Evolutionary conservation across 2,888 invertebrate species (phyloP).

Genomic region (Nebria salina): DNA sequence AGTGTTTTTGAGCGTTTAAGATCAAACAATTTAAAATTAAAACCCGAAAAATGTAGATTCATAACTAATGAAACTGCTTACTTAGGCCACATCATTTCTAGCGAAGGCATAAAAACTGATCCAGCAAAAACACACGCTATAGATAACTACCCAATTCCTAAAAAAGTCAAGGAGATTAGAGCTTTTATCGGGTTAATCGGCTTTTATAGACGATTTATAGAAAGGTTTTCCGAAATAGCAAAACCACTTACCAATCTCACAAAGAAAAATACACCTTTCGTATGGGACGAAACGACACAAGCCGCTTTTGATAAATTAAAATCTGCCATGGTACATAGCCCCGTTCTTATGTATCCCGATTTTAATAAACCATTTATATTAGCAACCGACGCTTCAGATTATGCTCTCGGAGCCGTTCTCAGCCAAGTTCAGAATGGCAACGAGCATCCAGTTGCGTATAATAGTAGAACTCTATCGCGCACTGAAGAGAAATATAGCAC

Average conservation of each 20-base stretch:
- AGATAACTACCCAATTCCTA: constrained; percentile 43
- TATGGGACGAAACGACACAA: constrained; percentile 34
- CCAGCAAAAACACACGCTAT: constrained; percentile 44
- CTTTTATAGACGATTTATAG: constrained; percentile 29
- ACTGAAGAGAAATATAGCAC: constrained; percentile 45
- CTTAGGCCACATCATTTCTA: constrained; percentile 48
- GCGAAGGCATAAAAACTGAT: constrained; percentile 48
- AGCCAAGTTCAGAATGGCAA: constrained; percentile 34
- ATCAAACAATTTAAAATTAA: constrained; percentile 39
- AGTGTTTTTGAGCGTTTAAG: constrained; percentile 22
- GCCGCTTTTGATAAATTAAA: constrained; percentile 28
- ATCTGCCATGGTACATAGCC: constrained; percentile 11
- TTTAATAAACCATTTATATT: constrained; percentile 45
- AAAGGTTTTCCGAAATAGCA: constrained; percentile 25
- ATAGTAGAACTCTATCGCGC: constrained; percentile 42
- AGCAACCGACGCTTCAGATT: constrained; percentile 47
- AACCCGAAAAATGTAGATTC: constrained; percentile 49
- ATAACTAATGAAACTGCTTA: constrained; percentile 38
- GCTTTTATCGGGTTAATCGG: constrained; percentile 28
- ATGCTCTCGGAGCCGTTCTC: constrained; percentile 46
- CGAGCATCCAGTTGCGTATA: constrained; percentile 48
- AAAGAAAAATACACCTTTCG: constrained; percentile 36
- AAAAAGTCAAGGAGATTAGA: not conserved
- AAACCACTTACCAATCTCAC: constrained; percentile 33
- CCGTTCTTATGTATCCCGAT: constrained; percentile 41